Evolutionary conservation across 2,888 invertebrate genomes (phyloP), one percentile per base, ranked within the genome.

Genomic region (Ditylenchus weischeri): DNA sequence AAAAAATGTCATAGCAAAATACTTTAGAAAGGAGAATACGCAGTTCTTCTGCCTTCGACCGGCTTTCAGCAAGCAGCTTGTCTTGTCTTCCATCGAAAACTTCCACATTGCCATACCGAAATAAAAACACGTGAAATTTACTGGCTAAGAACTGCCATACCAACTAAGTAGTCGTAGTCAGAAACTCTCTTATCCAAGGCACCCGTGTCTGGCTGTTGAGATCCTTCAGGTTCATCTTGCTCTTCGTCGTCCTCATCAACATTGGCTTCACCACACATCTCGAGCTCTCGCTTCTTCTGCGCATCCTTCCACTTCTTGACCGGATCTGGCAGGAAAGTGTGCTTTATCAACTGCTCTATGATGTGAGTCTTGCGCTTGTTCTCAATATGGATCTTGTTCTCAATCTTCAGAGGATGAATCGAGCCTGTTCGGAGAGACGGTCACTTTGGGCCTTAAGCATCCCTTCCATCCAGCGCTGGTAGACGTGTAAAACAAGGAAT

Each of bases 391-490:
- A 85, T 82, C 64, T 88, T 89, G 57, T 90, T 90, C 78, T 92
- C 92, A 81, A 96, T 96, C 84, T 98, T 98, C 84, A 96, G 66
- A 92, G 83, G 69, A 98, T 96, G 84, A 98, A 99, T 65, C 87
- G 81, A 11, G 87, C 87, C 72, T 95, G 93, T 85, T 95, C 93
- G 62, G 90, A 88, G 0, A 98, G 86, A 82, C 90, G 91, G 57
- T 88, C 88, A 0, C 92, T 89, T 83, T 96, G 94, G 0, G 96
- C 95, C 71, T 90, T 88, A 64, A 99, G 84, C 84, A 91, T 90
- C 0, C 95, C 95, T 73, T 91, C 90, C 62, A 96, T 83, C 84
- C 90, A 95, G 15, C 89, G 89, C 84, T 43, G 8, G 15, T 43
- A 6, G 43, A 43, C 43, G 15, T 6, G 3, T 43, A 3, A 43